Conservation (phyloP, 2,888 invertebrate genomes). For the Saturnia japonica region DNA sequence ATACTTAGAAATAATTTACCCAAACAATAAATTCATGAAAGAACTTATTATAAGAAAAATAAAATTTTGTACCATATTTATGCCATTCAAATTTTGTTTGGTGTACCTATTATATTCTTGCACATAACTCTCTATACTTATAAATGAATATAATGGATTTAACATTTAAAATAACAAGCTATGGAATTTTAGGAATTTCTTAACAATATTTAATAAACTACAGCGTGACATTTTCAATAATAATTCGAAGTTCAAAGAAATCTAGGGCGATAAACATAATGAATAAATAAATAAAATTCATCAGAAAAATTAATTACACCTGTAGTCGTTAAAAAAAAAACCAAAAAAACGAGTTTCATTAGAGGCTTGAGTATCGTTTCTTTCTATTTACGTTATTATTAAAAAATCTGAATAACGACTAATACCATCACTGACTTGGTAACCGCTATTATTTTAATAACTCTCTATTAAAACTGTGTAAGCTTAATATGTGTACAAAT, state of each 20-base stretch:
- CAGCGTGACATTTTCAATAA: background rate
- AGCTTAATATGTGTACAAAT: conserved; percentile 31
- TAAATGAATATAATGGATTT: too few species aligned
- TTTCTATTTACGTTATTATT: background rate
- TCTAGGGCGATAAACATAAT: background rate
- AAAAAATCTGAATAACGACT: background rate
- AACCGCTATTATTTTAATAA: conserved; percentile 2
- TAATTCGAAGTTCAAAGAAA: background rate
- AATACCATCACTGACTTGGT: background rate
- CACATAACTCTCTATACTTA: too few species aligned
- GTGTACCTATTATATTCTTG: background rate
- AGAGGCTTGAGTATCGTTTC: background rate
- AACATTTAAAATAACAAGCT: background rate
- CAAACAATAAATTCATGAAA: background rate
- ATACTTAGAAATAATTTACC: background rate
- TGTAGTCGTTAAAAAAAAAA: too few species aligned
- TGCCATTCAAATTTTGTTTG: background rate
- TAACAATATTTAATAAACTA: background rate
- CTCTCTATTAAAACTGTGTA: conserved; percentile 37
- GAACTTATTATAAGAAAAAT: background rate
- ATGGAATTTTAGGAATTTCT: background rate
- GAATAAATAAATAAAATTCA: background rate
- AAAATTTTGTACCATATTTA: background rate
- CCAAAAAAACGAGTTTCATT: background rate
- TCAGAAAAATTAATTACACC: too few species aligned